Evolutionary conservation across 2,888 invertebrate genomes (phyloP), one percentile per base, ranked within the genome.

Genomic region (Belgica antarctica): DNA sequence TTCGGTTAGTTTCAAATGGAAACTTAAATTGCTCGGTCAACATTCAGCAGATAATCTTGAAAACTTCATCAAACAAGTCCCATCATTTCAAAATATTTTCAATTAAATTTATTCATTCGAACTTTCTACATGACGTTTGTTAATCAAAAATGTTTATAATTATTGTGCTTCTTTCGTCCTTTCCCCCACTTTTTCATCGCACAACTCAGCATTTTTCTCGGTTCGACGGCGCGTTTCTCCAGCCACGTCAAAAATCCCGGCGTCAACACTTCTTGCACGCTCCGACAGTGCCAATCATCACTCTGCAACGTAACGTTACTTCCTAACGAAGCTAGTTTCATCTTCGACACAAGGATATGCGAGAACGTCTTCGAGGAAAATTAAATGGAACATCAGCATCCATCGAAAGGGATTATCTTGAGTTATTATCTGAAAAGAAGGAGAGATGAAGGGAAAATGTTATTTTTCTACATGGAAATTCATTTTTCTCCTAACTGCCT

Each of bases 381-480:
- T 59, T 59, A 59, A 59, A 59, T 59, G n/a, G 59, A 59, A 27
- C 59, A 59, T 59, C 59, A 27, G 27, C 59, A 65, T 65, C 47
- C 47, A 65, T 65, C 47, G 65, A 65, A 65, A 65, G 19, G 65
- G 65, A 65, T 65, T 65, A 65, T 65, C 47, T 47, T 47, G 65
- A 65, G 25, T 46, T 47, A 65, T 65, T 52, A 52, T 52, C 52
- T 22, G n/a, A n/a, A n/a, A n/a, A n/a, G n/a, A n/a, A n/a, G n/a
- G 52, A 52, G 46, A 46, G 19, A 2, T 15, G 41, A 41, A 41
- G 52, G 52, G 22, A 52, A 52, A 52, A 12, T 41, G 41, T 41
- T 41, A 41, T 41, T 41, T 41, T 41, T 41, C 41, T 7, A 52
- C 52, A 52, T 52, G 17, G 52, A 52, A 52, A 52, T 52, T 52